Conservation (phyloP, 2,888 invertebrate species). For the Leucoptera coffeella region DNA sequence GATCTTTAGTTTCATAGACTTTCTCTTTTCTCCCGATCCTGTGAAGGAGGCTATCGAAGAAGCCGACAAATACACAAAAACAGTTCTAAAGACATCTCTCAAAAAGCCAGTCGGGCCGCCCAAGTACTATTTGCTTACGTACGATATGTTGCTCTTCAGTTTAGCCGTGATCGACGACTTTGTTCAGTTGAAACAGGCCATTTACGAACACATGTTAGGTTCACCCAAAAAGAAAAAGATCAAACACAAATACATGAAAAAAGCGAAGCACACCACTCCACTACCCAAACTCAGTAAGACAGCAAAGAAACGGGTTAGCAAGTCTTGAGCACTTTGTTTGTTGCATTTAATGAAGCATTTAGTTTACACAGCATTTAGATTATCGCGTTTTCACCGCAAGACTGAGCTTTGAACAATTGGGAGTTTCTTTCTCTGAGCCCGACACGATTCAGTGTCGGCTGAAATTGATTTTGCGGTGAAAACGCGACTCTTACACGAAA, state of each 20-base stretch:
- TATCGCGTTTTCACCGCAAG: too few species aligned
- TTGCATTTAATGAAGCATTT: too few species aligned
- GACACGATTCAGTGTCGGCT: too few species aligned
- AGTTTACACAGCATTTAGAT: too few species aligned
- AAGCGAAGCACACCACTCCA: constrained; percentile 5
- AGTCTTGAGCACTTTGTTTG: too few species aligned
- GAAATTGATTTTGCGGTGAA: too few species aligned
- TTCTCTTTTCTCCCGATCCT: constrained; percentile 15
- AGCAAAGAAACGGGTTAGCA: neutral
- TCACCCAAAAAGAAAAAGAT: constrained; percentile 1
- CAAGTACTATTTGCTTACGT: constrained; percentile 20
- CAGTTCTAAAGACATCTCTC: constrained; percentile 14
- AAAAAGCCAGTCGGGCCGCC: constrained; percentile 18
- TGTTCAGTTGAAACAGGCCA: constrained; percentile 16
- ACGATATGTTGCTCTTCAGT: constrained; percentile 21
- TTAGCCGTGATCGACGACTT: constrained; percentile 28
- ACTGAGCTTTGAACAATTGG: too few species aligned
- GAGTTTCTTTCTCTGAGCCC: too few species aligned
- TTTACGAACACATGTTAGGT: constrained; percentile 12
- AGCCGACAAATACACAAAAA: constrained; percentile 16
- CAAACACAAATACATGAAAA: constrained; percentile 7
- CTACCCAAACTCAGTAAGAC: neutral
- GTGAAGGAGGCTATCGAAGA: constrained; percentile 12
- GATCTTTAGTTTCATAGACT: constrained; percentile 14
- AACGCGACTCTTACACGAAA: too few species aligned